Evolutionary conservation across 2,113 vertebrate species (phyloP).

Genomic region (Dicerorhinus sumatrensis): DNA sequence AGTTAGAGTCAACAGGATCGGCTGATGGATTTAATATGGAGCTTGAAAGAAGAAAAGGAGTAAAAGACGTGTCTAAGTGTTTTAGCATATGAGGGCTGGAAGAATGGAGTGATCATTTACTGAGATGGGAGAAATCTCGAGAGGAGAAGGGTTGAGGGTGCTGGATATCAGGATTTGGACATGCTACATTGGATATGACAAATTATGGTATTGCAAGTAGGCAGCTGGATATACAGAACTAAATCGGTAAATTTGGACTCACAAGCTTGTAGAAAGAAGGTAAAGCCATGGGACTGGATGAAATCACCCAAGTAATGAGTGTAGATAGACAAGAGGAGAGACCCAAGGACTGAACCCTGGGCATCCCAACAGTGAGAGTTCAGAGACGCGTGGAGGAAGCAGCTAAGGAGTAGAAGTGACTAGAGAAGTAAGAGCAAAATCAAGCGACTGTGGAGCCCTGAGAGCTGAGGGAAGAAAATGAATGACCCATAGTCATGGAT

Average conservation of each 20-base stretch:
- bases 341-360: background rate
- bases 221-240: background rate
- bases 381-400: too few relatives aligned
- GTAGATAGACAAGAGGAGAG: background rate
- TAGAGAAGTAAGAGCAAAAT: background rate
- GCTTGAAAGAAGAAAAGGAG: background rate
- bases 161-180: background rate
- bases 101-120: background rate
- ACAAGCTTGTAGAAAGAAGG: background rate
- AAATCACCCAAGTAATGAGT: background rate
- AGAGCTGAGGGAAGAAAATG: background rate
- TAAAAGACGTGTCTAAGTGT: background rate
- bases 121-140: background rate
- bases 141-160: background rate
- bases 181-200: rapidly evolving
- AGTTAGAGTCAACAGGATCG: background rate
- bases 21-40: background rate
- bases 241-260: background rate
- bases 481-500: rapidly evolving
- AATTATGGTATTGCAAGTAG: too few relatives aligned
- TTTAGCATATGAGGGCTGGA: background rate
- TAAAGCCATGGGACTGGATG: background rate
- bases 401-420: background rate
- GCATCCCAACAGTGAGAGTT: background rate
- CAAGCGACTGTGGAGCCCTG: background rate